Evolutionary conservation across 1,140 invertebrate genomes (phyloP), one percentile per base, ranked within the genome.

Genomic region (Sinonovacula constricta): DNA sequence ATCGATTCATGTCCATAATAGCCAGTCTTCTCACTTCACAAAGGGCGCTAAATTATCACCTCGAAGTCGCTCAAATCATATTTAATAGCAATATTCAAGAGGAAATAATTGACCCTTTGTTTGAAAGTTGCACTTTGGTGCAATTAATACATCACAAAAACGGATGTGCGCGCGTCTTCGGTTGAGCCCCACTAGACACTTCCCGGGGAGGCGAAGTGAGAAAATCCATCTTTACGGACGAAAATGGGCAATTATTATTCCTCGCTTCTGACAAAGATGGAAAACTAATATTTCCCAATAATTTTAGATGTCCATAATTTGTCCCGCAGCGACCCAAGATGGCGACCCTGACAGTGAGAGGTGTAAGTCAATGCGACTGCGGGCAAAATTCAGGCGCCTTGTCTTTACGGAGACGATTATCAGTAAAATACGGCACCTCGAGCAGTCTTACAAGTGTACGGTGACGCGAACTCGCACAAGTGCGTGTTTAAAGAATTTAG

Each of bases 101-200:
- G n/a, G 62, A 67, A 65, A 76, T 76, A 76, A 76, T 76, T 76
- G 72, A 76, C 72, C 72, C 72, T 76, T 76, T 76, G 72, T 76
- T 76, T 76, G 72, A 53, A 65, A 66, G 51, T 76, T 67, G 72
- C 72, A 76, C 72, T 67, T 54, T 51, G 63, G 28, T 33, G 34
- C 72, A 67, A 76, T 76, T 76, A 76, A 76, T 76, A 66, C 63
- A 54, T 66, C 62, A 49, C 51, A 56, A 54, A 34, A 49, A 59
- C 62, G 72, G 72, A 76, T 54, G 72, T 59, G 62, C 18, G 53
- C 28, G 15, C 59, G 26, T 39, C 68, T 71, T 74, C 70, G 30
- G 39, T 10, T 31, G n/a, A n/a, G n/a, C 34, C 53, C 7, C 26
- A 36, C 22, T 30, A 39, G 49, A 57, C 72, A 33, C 7, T 18